Conservation (phyloP, 2,888 invertebrate species). For the Euplagia quadripunctaria region DNA sequence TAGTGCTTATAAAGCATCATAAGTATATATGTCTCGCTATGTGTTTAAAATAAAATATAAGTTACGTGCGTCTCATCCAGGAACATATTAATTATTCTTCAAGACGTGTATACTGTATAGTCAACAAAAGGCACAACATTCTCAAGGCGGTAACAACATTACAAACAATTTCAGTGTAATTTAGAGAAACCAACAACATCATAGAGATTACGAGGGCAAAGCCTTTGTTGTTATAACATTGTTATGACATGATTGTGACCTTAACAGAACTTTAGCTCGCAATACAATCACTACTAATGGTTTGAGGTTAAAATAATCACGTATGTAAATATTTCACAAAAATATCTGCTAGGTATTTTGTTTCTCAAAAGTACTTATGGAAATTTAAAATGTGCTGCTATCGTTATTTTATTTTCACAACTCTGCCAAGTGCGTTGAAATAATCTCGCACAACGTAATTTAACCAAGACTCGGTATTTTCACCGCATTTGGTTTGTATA, state of each 20-base stretch:
- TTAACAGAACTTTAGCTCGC: slow-evolving; percentile 6
- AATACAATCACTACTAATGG: slow-evolving; percentile 18
- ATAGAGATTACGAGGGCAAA: slow-evolving; percentile 8
- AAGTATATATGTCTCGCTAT: too few relatives aligned
- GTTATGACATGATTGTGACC: slow-evolving; percentile 11
- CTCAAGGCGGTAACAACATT: slow-evolving; percentile 6
- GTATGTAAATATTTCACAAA: background rate
- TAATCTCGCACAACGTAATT: slow-evolving; percentile 6
- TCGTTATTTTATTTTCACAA: slow-evolving; percentile 4
- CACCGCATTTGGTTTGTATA: background rate
- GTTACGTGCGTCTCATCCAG: background rate
- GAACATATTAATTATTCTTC: background rate
- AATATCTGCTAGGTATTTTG: background rate
- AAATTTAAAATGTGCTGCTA: background rate
- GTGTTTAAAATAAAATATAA: background rate
- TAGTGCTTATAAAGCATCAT: too few relatives aligned
- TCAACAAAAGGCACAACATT: background rate
- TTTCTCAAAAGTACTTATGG: background rate
- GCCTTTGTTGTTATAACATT: slow-evolving; percentile 16
- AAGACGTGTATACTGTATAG: background rate
- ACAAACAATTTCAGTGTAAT: slow-evolving; percentile 12
- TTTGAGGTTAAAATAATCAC: slow-evolving; percentile 22
- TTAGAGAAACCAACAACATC: slow-evolving; percentile 13
- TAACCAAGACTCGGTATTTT: background rate
- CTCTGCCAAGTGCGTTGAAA: slow-evolving; percentile 4